Conservation (phyloP, 2,888 invertebrate genomes). For the Nomada hirtipes region DNA sequence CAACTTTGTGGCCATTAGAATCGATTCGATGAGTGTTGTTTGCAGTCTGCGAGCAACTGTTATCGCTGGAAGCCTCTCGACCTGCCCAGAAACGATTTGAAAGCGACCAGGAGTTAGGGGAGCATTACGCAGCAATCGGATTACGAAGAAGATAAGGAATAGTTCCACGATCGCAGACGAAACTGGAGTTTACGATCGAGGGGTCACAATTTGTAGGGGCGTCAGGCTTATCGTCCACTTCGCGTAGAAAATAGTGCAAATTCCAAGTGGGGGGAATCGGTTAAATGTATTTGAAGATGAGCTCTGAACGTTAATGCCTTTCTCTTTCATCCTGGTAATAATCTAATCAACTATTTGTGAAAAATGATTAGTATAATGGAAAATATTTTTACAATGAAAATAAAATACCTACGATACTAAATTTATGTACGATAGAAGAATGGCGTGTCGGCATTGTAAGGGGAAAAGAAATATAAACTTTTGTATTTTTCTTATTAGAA, state of each 20-base stretch:
- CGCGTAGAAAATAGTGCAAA: neutral
- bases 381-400: neutral
- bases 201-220: neutral
- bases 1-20: conserved; percentile 41
- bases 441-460: no score
- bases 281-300: neutral
- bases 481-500: no score
- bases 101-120: conserved; percentile 20
- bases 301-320: no score
- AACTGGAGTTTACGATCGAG: neutral
- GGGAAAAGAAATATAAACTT: no score
- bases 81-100: conserved; percentile 13
- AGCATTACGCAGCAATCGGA: conserved; percentile 17
- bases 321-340: no score
- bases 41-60: conserved; percentile 39
- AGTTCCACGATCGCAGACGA: neutral
- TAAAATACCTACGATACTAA: neutral
- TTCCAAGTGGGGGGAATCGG: neutral
- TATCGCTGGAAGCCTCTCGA: conserved; percentile 19
- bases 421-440: neutral
- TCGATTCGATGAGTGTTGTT: conserved; percentile 48
- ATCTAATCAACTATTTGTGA: no score
- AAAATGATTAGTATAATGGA: no score
- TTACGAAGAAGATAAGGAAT: conserved; percentile 30
- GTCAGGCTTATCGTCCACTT: neutral